Conservation (phyloP, 2,888 invertebrate genomes). For the Microctonus brassicae region DNA sequence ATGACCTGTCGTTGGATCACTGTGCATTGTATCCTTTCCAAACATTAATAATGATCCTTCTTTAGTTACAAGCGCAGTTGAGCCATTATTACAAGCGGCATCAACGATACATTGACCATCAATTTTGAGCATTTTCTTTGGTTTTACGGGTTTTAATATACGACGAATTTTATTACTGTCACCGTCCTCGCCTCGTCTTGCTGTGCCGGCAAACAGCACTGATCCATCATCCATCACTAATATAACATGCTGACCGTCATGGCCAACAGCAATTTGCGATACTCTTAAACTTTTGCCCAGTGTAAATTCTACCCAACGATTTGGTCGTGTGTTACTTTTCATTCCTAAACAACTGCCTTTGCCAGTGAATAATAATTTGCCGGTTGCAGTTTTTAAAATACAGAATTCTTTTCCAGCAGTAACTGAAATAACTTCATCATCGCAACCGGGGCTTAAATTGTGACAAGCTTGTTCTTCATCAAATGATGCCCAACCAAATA, state of each 20-base stretch:
- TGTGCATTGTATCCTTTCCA: conserved; percentile 92
- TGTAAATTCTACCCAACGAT: conserved; percentile 77
- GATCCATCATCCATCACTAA: conserved; percentile 93
- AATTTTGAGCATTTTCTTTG: conserved; percentile 91
- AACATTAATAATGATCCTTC: conserved; percentile 93
- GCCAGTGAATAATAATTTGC: conserved; percentile 90
- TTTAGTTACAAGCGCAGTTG: conserved; percentile 91
- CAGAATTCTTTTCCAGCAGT: conserved; percentile 93
- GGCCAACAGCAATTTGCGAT: conserved; percentile 87
- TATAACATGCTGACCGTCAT: conserved; percentile 93
- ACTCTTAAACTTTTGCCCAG: conserved; percentile 82
- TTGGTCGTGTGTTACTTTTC: conserved; percentile 75
- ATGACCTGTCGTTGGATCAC: conserved; percentile 79
- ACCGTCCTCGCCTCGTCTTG: conserved; percentile 93
- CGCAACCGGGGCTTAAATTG: conserved; percentile 73
- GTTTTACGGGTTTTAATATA: conserved; percentile 91
- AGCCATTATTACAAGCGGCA: conserved; percentile 94
- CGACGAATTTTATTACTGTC: conserved; percentile 82
- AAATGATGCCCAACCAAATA: conserved; percentile 80
- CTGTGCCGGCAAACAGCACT: conserved; percentile 87
- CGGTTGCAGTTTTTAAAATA: conserved; percentile 84
- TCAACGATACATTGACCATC: conserved; percentile 87
- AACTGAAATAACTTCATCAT: conserved; percentile 85
- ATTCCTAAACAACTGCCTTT: conserved; percentile 89
- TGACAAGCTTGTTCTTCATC: conserved; percentile 76